phyloP scores from a whole-genome alignment of 2,797 vertebrate genomes.

The Hybognathus amarus region DNA sequence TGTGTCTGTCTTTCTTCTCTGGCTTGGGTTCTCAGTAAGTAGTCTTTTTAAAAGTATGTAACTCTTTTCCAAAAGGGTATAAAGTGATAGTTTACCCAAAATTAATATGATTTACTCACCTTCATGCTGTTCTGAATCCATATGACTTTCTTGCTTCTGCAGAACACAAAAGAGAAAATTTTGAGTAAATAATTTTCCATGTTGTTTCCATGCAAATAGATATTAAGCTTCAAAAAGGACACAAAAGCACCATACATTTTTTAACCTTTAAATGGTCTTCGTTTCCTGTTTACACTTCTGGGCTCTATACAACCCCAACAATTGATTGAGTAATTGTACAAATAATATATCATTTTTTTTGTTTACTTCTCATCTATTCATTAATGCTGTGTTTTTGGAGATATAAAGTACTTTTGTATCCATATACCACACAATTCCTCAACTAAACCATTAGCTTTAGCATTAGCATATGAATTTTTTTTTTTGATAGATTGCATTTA shows the following conservation, averaged over 20 bases:
- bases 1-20: neutral
- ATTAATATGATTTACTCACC: neutral
- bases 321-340: too few relatives aligned
- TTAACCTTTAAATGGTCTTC: too few relatives aligned
- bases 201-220: neutral
- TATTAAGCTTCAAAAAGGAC: neutral
- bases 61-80: neutral
- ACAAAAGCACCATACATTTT: neutral
- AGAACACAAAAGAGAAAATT: neutral
- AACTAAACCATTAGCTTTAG: too few relatives aligned
- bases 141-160: neutral
- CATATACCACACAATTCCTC: too few relatives aligned
- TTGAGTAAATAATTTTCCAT: neutral
- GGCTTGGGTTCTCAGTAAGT: neutral
- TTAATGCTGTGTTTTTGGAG: too few relatives aligned
- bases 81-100: neutral
- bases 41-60: neutral
- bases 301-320: too few relatives aligned
- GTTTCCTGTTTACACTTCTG: too few relatives aligned
- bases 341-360: too few relatives aligned
- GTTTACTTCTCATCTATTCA: too few relatives aligned
- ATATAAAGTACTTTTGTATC: too few relatives aligned
- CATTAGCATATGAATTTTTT: too few relatives aligned
- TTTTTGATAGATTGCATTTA: too few relatives aligned
- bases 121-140: neutral